Base-by-base conservation (phyloP, 23 tunicate species). In the Halocynthia roretzi region DNA sequence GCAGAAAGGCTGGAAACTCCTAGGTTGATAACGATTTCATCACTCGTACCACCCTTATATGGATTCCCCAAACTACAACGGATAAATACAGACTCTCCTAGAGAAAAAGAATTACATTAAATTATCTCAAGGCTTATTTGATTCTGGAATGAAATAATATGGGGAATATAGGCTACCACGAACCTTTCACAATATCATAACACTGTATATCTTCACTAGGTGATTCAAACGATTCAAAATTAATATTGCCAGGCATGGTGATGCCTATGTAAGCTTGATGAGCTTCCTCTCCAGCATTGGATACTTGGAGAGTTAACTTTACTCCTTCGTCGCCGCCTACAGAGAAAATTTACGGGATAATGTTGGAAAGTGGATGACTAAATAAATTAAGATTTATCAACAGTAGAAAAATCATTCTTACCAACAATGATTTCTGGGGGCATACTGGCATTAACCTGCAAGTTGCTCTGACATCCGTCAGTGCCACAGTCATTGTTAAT, bases 11-110 rank as follows among this genome's bases (percentile, higher is more conserved):
- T 15, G 44, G 76, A 64, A 6, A 82, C 87, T 56, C 77, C 85
- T 7, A 92, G 69, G 6, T 53, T 48, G 53, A 92, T 82, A 9
- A 76, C 80, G 48, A 92, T 86, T 53, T n/a, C 53, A 54, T 86
- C 87, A 14, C 7, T 15, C 63, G 83, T 80, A 5, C 85, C 85
- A 31, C 56, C 61, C 7, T 52, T 73, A 73, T 83, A 92, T 0
- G 98, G 98, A 52, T 92, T 92, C 7, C 98, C 98, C 73, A 86
- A 63, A n/a, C 54, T 15, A 78, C 98, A 92, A 53, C 20, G 19
- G 23, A 92, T 61, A 50, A 68, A 79, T 7, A 85, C 71, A 53
- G 87, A 56, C 7, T 64, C 80, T 12, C 81, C 95, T 88, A 51
- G 23, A 61, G 17, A 7, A 4, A n/a, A 70, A 70, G 22, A 20